Conservation (phyloP, 2,113 vertebrate genomes). For the Notechis scutatus region DNA sequence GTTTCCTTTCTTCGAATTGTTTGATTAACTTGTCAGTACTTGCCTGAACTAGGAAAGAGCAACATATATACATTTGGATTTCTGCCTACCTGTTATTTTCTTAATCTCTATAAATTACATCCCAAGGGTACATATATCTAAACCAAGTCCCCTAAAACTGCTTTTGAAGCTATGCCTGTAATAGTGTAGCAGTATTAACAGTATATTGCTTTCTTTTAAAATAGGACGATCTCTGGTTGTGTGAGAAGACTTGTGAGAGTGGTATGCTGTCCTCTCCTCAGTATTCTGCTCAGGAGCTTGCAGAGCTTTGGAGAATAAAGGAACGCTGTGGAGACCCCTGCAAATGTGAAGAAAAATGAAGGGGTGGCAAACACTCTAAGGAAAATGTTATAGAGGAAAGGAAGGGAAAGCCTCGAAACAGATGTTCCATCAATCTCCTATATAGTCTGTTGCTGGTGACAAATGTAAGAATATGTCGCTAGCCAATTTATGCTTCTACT, state of each 20-base stretch:
- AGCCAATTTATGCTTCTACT: background rate
- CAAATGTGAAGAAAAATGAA: slow-evolving; percentile 70
- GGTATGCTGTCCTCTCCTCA: slow-evolving; percentile 97
- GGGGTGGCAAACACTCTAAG: slow-evolving; percentile 9
- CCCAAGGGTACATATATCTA: background rate
- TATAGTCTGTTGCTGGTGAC: background rate
- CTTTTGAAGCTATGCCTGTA: background rate
- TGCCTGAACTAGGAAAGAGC: background rate
- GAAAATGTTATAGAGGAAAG: background rate
- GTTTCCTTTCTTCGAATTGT: background rate
- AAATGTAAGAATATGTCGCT: background rate
- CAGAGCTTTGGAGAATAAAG: slow-evolving; percentile 81
- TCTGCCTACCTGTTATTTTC: background rate
- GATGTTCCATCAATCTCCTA: background rate
- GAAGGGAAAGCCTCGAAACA: background rate
- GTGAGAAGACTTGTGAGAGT: slow-evolving; percentile 87
- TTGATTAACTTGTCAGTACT: background rate
- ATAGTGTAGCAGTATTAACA: background rate
- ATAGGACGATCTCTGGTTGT: slow-evolving; percentile 91
- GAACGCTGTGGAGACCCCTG: slow-evolving; percentile 86
- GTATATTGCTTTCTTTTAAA: background rate
- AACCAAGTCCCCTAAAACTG: background rate
- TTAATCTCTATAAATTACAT: background rate
- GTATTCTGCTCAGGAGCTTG: slow-evolving; percentile 82
- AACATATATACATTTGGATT: background rate